Evolutionary conservation across 2,888 invertebrate species (phyloP), one percentile per base, ranked within the genome.

Genomic region (Eupithecia subumbrata): DNA sequence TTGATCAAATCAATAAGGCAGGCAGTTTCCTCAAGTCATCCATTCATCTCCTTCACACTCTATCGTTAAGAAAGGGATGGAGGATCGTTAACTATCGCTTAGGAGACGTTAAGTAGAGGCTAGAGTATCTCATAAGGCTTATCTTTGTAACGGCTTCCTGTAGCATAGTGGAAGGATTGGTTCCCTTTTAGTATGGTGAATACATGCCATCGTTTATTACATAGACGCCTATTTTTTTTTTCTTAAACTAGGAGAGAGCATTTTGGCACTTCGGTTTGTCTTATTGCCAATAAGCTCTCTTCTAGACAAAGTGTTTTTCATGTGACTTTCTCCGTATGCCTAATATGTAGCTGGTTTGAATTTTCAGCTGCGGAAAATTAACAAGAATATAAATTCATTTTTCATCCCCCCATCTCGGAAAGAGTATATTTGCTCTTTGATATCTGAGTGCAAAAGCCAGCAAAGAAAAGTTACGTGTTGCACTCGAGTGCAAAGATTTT

Each of bases 11-110:
- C 70, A 69, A 75, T 69, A 69, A 69, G 68, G 25, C 63, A 25
- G 63, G 34, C 68, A 25, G 37, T 66, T 70, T 60, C 68, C 69
- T 73, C 66, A 30, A 67, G 66, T 34, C 56, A 34, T 56, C 52
- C 14, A 40, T 30, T 18, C 48, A 37, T 72, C 69, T 71, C 76
- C n/a, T 34, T 73, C 68, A n/a, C 72, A 52, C 40, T 68, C 68
- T 9, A 56, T 25, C 43, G 22, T 52, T 66, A 68, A 72, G 77
- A 76, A 64, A 76, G 72, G 76, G 80, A 79, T 68, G 75, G 72
- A 76, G 70, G 73, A 69, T 30, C 78, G 79, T 78, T 80, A 80
- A 80, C 78, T 76, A 77, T 76, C 78, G 79, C 76, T 81, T 81
- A 81, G 68, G 74, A 68, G 76, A 73, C 74, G 78, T 79, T 78